Evolutionary conservation across 2,888 invertebrate genomes (phyloP).

Genomic region (Microctonus brassicae): DNA sequence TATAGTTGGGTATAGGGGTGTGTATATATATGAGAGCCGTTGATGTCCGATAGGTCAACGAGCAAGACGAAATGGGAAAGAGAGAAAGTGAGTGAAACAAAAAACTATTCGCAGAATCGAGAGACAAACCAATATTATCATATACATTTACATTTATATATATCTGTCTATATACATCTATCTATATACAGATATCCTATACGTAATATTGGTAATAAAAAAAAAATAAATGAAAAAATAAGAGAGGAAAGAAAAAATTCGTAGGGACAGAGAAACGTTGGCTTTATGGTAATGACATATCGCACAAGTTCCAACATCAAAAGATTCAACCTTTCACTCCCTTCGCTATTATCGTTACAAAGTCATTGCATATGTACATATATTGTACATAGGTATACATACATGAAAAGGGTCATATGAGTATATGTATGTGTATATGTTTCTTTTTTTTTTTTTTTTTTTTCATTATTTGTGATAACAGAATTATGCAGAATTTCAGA

Average conservation of each 20-base stretch:
- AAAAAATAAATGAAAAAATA: neutral
- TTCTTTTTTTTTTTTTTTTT: no score
- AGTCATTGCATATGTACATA: constrained; percentile 50
- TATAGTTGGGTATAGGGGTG: neutral
- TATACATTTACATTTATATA: neutral
- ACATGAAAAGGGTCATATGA: no score
- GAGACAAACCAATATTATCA: neutral
- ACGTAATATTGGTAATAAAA: neutral
- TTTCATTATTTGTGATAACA: no score
- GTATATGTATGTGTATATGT: no score
- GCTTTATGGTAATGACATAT: constrained; percentile 53
- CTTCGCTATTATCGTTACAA: constrained; percentile 47
- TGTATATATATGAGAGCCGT: neutral
- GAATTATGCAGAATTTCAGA: no score
- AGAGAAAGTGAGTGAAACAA: neutral
- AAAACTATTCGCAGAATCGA: neutral
- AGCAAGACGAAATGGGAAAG: neutral
- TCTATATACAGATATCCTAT: neutral
- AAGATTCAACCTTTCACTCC: constrained; percentile 47
- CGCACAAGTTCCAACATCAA: constrained; percentile 54
- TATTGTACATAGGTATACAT: neutral
- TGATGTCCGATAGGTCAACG: constrained; percentile 3
- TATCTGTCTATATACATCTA: neutral
- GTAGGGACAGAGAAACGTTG: neutral
- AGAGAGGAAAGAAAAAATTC: neutral